Base-by-base conservation (phyloP, 1,140 invertebrate species). In the Hyles euphorbiae region DNA sequence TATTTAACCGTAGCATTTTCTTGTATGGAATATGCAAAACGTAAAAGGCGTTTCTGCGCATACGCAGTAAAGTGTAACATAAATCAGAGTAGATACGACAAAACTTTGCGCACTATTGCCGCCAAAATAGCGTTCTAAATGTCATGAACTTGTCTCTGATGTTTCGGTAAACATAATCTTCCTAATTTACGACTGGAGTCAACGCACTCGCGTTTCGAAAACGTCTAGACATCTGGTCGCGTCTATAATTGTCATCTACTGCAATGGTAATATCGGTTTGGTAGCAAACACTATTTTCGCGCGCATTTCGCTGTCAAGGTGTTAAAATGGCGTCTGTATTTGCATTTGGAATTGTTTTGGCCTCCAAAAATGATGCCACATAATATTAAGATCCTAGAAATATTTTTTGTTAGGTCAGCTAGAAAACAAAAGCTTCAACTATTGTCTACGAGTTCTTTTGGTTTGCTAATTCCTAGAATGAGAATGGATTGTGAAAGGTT, bases 141-240 rank as follows among this genome's bases (percentile, higher is more conserved):
- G 70, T 79, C 74, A 69, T 81, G 79, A 84, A 82, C 81, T 82
- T 82, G 73, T 63, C 57, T 69, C 63, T 69, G 60, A 68, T 65
- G 12, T 56, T 49, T 65, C 58, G 56, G 49, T 68, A 45, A 22
- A 52, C 44, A 74, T 73, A 74, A 75, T 75, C 59, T 60, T 53
- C 58, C 62, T 60, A 73, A 78, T 79, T 77, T 70, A 70, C 60
- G 54, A 48, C 48, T 45, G 53, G 59, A 65, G 72, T 75, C 67
- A 73, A 72, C 51, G 70, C 49, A 61, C 56, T 60, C 52, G 53
- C 11, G 56, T 63, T 73, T 69, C 40, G 55, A 67, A 68, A 22
- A 22, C 61, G 66, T 68, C 65, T 58, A 69, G 70, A 70, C 65
- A 61, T 61, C 59, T 58, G 67, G 56, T 66, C 65, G 63, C 22